These are phyloP conservation scores for Halictus ligatus DNA, from an alignment of 2,888 invertebrate species.

Conservation along the genomic window DNA sequence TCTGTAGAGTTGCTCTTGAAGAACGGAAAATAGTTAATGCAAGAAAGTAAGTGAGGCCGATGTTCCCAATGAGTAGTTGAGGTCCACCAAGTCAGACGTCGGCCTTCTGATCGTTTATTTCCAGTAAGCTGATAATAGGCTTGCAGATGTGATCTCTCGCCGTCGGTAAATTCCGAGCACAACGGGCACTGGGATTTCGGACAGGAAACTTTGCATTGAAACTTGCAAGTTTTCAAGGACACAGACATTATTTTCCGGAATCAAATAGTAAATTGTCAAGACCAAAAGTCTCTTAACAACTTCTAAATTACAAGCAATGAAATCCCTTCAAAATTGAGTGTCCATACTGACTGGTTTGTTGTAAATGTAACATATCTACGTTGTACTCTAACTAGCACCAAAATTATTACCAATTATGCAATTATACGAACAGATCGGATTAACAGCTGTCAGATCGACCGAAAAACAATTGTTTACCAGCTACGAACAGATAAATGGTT, in stretches of 20 bases:
- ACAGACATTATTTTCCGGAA: background rate
- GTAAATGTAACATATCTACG: too few relatives aligned
- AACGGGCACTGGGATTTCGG: background rate
- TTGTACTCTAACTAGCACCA: background rate
- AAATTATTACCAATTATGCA: background rate
- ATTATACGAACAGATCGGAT: background rate
- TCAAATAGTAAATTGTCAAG: background rate
- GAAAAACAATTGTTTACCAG: background rate
- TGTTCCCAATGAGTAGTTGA: background rate
- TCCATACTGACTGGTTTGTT: too few relatives aligned
- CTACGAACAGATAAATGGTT: background rate
- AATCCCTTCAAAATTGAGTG: too few relatives aligned
- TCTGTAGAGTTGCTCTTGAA: too few relatives aligned
- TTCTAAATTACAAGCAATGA: too few relatives aligned
- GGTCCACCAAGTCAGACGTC: background rate
- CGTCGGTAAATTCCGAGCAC: background rate
- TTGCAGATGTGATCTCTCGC: background rate
- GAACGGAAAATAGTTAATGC: background rate
- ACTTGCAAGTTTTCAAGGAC: background rate
- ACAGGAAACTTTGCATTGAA: background rate
- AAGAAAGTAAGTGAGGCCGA: background rate
- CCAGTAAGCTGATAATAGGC: conserved; percentile 1
- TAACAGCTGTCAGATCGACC: background rate
- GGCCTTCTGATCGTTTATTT: background rate
- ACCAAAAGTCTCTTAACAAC: too few relatives aligned